These are phyloP conservation scores for Datnioides undecimradiatus DNA, from an alignment of 2,113 vertebrate species.

Conservation along the genomic window DNA sequence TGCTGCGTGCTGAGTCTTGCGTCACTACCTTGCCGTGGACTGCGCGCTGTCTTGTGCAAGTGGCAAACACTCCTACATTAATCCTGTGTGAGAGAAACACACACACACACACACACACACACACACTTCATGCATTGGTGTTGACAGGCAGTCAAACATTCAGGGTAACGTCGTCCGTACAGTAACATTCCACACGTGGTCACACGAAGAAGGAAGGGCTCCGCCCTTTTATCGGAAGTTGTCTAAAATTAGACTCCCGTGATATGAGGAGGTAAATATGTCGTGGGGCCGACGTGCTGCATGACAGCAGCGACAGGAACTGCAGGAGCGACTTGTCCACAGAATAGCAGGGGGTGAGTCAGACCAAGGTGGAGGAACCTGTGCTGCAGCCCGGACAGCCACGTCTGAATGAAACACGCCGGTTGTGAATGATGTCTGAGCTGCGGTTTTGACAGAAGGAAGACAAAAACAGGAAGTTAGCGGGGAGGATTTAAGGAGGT, in stretches of 20 bases:
- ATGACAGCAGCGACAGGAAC: constrained; percentile 19
- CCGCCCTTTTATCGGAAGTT: background rate
- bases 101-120: no score
- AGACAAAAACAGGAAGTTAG: constrained; percentile 6
- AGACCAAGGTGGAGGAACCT: constrained; percentile 68
- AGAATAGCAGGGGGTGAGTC: constrained; percentile 39
- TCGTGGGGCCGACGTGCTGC: background rate
- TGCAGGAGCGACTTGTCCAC: constrained; percentile 34
- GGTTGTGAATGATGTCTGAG: background rate
- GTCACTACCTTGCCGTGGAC: constrained; percentile 11
- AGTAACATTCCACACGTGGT: background rate
- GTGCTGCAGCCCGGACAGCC: constrained; percentile 46
- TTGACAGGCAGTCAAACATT: background rate
- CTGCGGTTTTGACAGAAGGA: background rate
- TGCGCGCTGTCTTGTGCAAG: constrained; percentile 5
- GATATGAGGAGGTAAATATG: background rate
- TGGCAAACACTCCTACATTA: constrained; percentile 4
- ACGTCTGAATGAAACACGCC: background rate
- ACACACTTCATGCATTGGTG: background rate
- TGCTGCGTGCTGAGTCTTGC: constrained; percentile 13
- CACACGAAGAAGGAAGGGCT: background rate
- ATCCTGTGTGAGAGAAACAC: background rate
- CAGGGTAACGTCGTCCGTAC: background rate
- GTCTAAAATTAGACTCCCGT: constrained; percentile 17
- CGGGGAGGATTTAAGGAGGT: background rate